These are phyloP conservation scores for Aspidiotus destructor DNA, from an alignment of 2,888 invertebrate genomes.

Conservation along the genomic window DNA sequence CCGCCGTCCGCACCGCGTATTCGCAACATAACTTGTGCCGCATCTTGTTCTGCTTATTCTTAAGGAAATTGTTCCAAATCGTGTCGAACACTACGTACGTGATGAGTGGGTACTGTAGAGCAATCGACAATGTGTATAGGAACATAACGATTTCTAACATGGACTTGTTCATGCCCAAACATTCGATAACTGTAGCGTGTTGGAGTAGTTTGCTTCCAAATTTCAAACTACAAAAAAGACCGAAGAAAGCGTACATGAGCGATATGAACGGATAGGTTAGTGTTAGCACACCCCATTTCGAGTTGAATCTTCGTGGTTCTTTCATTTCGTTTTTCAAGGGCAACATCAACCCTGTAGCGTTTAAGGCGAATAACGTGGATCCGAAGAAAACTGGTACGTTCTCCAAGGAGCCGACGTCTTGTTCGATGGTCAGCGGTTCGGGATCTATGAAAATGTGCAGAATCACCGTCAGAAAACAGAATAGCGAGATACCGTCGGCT, in stretches of 20 bases:
- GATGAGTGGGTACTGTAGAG: slow-evolving; percentile 17
- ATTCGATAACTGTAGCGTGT: slow-evolving; percentile 11
- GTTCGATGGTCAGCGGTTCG: slow-evolving; percentile 53
- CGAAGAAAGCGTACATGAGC: slow-evolving; percentile 13
- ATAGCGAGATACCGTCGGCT: slow-evolving; percentile 73
- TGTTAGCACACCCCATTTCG: slow-evolving; percentile 15
- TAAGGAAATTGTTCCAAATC: slow-evolving; percentile 16
- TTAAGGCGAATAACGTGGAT: slow-evolving; percentile 18
- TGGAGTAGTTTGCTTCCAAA: slow-evolving; percentile 6
- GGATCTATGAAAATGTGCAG: slow-evolving; percentile 70
- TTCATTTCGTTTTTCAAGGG: slow-evolving; percentile 20
- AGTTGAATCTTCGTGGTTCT: slow-evolving; percentile 13
- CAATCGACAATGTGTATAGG: slow-evolving; percentile 1
- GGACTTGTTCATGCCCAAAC: slow-evolving; percentile 5
- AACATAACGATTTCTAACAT: not conserved
- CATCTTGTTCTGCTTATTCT: not conserved
- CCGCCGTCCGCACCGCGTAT: slow-evolving; percentile 9
- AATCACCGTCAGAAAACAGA: slow-evolving; percentile 72
- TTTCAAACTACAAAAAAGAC: slow-evolving; percentile 15
- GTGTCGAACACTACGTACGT: slow-evolving; percentile 23
- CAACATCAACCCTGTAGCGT: slow-evolving; percentile 24
- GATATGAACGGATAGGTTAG: slow-evolving; percentile 8
- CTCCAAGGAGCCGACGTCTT: slow-evolving; percentile 43
- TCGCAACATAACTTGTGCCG: not conserved
- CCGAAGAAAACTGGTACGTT: slow-evolving; percentile 12